Evolutionary conservation across 2,797 vertebrate genomes (phyloP).

Genomic region (Intellagama lesueurii): DNA sequence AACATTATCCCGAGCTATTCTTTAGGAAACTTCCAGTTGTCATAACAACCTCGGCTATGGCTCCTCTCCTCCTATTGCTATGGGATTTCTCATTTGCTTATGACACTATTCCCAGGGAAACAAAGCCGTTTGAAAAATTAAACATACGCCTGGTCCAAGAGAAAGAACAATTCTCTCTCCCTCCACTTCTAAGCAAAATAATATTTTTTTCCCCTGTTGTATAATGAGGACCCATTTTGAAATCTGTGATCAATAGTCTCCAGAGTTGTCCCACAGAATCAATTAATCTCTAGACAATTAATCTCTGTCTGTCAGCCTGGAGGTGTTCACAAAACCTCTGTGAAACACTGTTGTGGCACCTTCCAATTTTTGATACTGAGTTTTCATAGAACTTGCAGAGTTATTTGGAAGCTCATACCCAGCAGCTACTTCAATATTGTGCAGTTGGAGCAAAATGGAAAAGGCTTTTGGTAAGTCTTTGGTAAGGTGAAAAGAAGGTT

Average conservation of each 20-base stretch:
- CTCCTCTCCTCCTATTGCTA: constrained; percentile 21
- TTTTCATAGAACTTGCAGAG: no score
- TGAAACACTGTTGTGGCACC: constrained; percentile 25
- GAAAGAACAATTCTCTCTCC: background rate
- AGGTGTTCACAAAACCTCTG: constrained; percentile 18
- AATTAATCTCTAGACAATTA: constrained; percentile 9
- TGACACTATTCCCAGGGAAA: constrained; percentile 51
- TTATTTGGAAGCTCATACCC: no score
- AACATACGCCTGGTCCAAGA: background rate
- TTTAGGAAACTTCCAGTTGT: constrained; percentile 74
- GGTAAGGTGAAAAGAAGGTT: no score
- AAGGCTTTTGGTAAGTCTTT: no score
- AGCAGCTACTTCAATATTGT: no score
- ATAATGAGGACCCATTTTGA: constrained; percentile 25
- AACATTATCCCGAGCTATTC: constrained; percentile 40
- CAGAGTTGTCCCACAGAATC: background rate
- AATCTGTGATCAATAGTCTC: background rate
- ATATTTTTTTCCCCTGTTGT: background rate
- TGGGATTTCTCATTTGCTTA: constrained; percentile 51
- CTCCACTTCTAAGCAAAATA: background rate
- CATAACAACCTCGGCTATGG: constrained; percentile 73
- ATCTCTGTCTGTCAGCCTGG: constrained; percentile 8
- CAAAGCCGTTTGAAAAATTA: constrained; percentile 24
- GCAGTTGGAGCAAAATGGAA: no score
- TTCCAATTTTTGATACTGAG: background rate